phyloP scores from a whole-genome alignment of 2,888 invertebrate genomes.

The Erebia palarica region DNA sequence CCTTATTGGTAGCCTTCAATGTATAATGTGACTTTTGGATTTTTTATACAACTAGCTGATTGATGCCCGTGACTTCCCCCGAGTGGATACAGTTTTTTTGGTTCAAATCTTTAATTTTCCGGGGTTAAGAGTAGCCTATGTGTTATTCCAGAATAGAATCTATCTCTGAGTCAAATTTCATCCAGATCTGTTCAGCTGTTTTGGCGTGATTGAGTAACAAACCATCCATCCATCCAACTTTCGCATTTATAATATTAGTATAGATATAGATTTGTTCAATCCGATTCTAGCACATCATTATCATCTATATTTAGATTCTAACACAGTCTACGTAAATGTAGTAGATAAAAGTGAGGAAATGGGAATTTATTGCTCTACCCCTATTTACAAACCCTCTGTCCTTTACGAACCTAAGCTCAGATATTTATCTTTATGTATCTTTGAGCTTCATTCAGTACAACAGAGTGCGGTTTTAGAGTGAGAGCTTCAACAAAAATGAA shows the following conservation, averaged over 20 bases:
- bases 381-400: neutral
- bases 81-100: too few relatives aligned
- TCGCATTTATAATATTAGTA: too few relatives aligned
- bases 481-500: neutral
- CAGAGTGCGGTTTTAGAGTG: too few relatives aligned
- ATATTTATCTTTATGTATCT: neutral
- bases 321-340: neutral
- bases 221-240: too few relatives aligned
- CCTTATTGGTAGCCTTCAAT: neutral
- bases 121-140: too few relatives aligned
- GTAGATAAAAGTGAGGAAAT: constrained; percentile 5
- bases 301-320: neutral
- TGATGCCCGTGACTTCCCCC: too few relatives aligned
- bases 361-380: neutral
- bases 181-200: too few relatives aligned
- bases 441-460: neutral
- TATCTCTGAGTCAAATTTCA: too few relatives aligned
- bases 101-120: too few relatives aligned
- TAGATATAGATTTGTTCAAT: neutral
- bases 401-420: neutral
- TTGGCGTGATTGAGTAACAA: too few relatives aligned
- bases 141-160: too few relatives aligned
- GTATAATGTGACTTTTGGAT: neutral
- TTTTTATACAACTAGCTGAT: neutral
- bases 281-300: neutral